Conservation (phyloP, 92 coral and sea anemone species). For the Palythoa caribaeorum region DNA sequence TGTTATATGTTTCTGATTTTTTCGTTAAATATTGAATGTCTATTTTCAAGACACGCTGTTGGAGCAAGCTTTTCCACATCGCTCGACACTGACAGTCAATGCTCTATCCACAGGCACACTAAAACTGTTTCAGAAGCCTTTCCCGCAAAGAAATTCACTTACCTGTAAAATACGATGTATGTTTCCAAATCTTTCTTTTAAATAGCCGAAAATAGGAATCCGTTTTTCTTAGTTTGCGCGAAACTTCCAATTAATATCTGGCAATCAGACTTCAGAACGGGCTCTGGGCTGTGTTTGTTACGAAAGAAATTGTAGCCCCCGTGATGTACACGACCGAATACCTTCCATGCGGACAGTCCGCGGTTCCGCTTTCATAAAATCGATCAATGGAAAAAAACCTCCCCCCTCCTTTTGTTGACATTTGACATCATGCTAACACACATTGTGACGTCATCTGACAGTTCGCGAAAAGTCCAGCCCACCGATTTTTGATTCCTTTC, state of each 20-base stretch:
- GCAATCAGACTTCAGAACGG: not conserved
- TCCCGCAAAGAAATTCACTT: constrained; percentile 30
- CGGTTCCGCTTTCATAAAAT: constrained; percentile 93
- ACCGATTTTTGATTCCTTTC: constrained; percentile 45
- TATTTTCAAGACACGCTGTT: not conserved
- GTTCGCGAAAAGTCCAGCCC: constrained; percentile 53
- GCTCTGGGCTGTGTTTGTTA: constrained; percentile 34
- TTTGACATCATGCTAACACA: constrained; percentile 90
- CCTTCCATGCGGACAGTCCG: constrained; percentile 60
- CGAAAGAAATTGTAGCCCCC: constrained; percentile 34
- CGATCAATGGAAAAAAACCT: constrained; percentile 93
- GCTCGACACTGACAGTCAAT: not conserved
- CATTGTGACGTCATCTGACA: constrained; percentile 98
- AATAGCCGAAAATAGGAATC: not conserved
- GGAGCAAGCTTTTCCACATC: not conserved
- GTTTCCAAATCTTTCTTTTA: not conserved
- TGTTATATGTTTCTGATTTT: not conserved
- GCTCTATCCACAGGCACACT: not conserved
- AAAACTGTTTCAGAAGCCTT: constrained; percentile 10
- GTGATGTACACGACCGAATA: constrained; percentile 28
- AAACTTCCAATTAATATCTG: not conserved
- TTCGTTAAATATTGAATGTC: not conserved
- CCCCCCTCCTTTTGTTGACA: constrained; percentile 93
- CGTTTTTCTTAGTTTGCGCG: not conserved
- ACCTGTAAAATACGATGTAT: constrained; percentile 28